Percentiles rank a stretch among this genome's conserved stretches.
Conservation (phyloP, 2,113 vertebrate species). For the Thryonomys swinderianus region DNA sequence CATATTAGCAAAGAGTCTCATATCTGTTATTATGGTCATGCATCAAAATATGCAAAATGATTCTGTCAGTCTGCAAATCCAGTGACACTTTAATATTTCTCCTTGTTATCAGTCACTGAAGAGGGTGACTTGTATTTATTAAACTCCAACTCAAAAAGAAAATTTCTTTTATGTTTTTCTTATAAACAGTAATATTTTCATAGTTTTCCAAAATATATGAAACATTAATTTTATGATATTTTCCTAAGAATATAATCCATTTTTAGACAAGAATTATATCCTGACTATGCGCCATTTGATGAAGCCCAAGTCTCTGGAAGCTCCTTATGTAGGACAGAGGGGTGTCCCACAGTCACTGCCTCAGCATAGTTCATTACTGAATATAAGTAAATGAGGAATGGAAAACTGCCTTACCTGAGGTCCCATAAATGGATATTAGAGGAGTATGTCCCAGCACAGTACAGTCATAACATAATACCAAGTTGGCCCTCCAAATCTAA, state of each 20-base stretch:
- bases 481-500: background rate
- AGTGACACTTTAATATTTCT: background rate
- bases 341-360: background rate
- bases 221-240: background rate
- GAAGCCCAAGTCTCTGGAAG: background rate
- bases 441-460: background rate
- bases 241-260: background rate
- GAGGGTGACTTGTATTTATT: background rate
- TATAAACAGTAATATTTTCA: background rate
- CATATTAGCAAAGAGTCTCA: background rate
- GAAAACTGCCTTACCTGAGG: background rate
- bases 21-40: background rate
- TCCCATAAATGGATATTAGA: background rate
- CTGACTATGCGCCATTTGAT: background rate
- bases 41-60: background rate
- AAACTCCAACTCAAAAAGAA: background rate
- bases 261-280: background rate
- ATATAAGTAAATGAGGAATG: background rate
- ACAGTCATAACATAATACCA: background rate
- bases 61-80: background rate
- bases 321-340: background rate
- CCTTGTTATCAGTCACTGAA: background rate
- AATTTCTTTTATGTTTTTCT: conserved; percentile 11
- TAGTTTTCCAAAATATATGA: background rate
- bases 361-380: background rate